Conservation (phyloP, 2,888 invertebrate species). For the Phoenoteleia sp. region DNA sequence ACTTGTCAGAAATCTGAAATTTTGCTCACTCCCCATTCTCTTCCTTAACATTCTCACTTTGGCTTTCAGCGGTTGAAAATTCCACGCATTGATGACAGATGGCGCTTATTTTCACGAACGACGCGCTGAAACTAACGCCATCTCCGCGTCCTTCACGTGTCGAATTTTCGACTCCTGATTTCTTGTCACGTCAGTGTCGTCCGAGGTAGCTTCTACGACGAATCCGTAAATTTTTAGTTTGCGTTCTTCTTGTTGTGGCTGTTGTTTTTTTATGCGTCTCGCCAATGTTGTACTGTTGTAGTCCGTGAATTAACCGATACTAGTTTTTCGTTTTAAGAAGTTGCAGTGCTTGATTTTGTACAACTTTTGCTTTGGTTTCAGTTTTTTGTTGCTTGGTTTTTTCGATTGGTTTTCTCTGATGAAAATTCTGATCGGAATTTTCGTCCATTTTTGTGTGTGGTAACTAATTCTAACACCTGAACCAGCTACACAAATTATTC, state of each 20-base stretch:
- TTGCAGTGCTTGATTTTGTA: too few species aligned
- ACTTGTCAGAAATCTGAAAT: too few species aligned
- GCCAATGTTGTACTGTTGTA: too few species aligned
- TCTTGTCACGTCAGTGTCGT: constrained; percentile 57
- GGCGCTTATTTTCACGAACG: constrained; percentile 54
- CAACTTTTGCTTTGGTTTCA: too few species aligned
- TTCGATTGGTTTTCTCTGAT: neutral
- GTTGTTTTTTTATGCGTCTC: neutral
- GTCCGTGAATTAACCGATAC: too few species aligned
- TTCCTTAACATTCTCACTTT: constrained; percentile 39
- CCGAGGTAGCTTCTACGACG: constrained; percentile 53
- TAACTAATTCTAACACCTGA: constrained; percentile 34
- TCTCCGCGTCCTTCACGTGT: constrained; percentile 50
- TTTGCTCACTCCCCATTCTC: neutral
- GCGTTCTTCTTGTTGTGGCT: constrained; percentile 10
- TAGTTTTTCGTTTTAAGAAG: too few species aligned
- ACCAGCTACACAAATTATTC: constrained; percentile 52
- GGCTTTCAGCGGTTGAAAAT: constrained; percentile 62
- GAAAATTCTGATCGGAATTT: neutral
- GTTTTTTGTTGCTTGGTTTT: constrained; percentile 12
- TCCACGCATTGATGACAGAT: constrained; percentile 61
- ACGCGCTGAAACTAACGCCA: constrained; percentile 56
- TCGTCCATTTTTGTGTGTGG: neutral
- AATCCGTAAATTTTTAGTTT: constrained; percentile 57
- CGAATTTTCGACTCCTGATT: constrained; percentile 66